A percentile compares a stretch with the other conserved stretches of the same genome.
These are phyloP conservation scores for Emys orbicularis DNA, from an alignment of 2,797 vertebrate genomes.

Conservation along the genomic window DNA sequence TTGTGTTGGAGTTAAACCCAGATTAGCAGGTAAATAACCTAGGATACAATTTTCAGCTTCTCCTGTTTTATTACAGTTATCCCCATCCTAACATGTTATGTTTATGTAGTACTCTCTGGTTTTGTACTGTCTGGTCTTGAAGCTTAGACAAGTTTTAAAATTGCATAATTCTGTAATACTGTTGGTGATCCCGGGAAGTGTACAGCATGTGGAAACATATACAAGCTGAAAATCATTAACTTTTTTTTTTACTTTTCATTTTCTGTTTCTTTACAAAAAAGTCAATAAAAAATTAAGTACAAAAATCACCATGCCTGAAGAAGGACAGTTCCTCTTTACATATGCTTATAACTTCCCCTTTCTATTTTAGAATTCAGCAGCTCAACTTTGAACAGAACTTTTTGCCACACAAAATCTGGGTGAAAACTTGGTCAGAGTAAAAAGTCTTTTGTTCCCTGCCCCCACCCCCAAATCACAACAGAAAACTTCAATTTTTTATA, in stretches of 20 bases:
- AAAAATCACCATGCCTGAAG: not conserved
- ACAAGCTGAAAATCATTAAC: not conserved
- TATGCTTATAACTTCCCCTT: not conserved
- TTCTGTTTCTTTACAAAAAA: not conserved
- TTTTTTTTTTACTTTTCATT: not conserved
- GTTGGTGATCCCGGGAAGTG: not conserved
- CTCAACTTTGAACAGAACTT: not conserved
- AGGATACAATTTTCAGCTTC: not conserved
- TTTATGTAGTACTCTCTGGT: not conserved
- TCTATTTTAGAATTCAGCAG: not conserved
- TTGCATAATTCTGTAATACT: not conserved
- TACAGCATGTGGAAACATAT: not conserved
- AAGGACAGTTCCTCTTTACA: not conserved
- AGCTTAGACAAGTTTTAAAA: not conserved
- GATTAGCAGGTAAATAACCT: not conserved
- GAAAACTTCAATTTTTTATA: not conserved
- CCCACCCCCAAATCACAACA: rapidly evolving
- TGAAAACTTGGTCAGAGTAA: not conserved
- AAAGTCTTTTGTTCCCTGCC: not conserved
- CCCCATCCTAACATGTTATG: not conserved
- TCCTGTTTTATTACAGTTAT: not conserved
- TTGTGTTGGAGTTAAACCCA: not conserved
- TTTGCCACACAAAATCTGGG: rapidly evolving
- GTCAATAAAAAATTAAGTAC: not conserved
- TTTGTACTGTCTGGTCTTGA: not conserved